Percentiles rank a stretch among this genome's conserved stretches.
Conservation (phyloP, 2,888 invertebrate genomes). For the Rhagonycha lutea region DNA sequence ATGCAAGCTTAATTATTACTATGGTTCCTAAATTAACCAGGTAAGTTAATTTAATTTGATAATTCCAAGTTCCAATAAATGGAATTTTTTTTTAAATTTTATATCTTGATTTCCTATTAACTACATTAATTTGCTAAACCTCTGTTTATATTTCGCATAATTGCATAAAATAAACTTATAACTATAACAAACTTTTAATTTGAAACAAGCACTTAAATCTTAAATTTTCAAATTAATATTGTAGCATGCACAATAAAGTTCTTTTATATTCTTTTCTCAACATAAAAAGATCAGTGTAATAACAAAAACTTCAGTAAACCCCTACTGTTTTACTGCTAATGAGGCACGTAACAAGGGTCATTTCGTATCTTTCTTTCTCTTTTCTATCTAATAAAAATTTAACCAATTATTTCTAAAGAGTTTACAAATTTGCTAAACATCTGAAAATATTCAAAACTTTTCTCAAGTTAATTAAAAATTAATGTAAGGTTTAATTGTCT, state of each 20-base stretch:
- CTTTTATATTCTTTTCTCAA: background rate
- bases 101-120: background rate
- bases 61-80: too few relatives aligned
- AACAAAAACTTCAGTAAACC: conserved; percentile 11
- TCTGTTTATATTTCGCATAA: background rate
- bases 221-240: background rate
- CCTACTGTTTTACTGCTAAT: conserved; percentile 24
- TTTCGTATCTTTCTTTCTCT: background rate
- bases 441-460: background rate
- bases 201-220: background rate
- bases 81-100: background rate
- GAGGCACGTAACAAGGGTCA: conserved; percentile 19
- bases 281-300: conserved; percentile 4
- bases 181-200: background rate
- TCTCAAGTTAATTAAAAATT: background rate
- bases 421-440: background rate
- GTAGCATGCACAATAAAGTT: background rate
- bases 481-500: background rate
- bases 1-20: too few relatives aligned
- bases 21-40: too few relatives aligned
- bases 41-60: too few relatives aligned
- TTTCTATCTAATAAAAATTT: conserved; percentile 10
- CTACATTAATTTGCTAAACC: background rate
- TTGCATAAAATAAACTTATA: background rate
- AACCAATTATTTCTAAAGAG: conserved; percentile 19